Percentiles rank a stretch among this genome's conserved stretches.
phyloP scores from a whole-genome alignment of 2,113 vertebrate genomes.

The Silurus glanis region DNA sequence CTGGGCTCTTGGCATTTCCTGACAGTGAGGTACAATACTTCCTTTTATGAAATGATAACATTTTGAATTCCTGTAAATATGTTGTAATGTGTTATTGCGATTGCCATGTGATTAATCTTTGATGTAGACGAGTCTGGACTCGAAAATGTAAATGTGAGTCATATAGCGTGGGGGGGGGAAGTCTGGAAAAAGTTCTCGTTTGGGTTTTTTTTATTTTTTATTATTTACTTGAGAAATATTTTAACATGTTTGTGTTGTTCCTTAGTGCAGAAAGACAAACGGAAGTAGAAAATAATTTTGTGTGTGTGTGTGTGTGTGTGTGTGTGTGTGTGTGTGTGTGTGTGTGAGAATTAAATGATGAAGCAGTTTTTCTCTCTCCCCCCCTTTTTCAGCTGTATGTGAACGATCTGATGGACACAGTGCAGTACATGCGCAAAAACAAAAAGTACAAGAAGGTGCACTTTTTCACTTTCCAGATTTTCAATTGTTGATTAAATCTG shows the following conservation, averaged over 20 bases:
- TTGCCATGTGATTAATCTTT: too few species aligned
- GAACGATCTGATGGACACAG: constrained; percentile 81
- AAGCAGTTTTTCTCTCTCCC: not conserved
- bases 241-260: not conserved
- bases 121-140: not conserved
- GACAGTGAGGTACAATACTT: constrained; percentile 80
- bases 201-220: not conserved
- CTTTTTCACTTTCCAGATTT: not conserved
- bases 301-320: not conserved
- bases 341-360: not conserved
- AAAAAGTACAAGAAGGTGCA: constrained; percentile 81
- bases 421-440: constrained; percentile 84
- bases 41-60: not conserved
- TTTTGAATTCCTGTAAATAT: not conserved
- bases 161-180: not conserved
- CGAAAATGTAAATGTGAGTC: not conserved
- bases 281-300: not conserved
- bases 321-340: not conserved
- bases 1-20: constrained; percentile 89
- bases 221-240: not conserved
- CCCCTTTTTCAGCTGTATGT: constrained; percentile 76
- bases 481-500: not conserved
- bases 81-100: too few species aligned
- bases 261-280: not conserved
- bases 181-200: not conserved